Percentiles rank a stretch among this genome's conserved stretches.
Evolutionary conservation across 2,113 vertebrate species (phyloP).

Genomic region (western clawed frog (Xenopus tropicalis)): DNA sequence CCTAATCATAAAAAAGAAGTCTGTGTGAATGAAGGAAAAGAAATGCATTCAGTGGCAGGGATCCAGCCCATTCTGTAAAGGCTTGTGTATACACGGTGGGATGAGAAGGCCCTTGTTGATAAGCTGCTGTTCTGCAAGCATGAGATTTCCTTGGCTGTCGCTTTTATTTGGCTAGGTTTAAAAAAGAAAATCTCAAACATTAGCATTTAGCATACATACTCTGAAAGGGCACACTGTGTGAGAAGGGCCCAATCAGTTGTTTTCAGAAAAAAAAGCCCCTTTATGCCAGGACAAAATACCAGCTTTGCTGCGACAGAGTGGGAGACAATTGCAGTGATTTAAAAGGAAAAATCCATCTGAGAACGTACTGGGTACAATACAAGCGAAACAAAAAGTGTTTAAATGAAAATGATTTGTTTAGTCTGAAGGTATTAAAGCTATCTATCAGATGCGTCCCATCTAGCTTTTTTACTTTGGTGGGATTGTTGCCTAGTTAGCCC

Average conservation of each 20-base stretch:
- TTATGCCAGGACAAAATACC: constrained; percentile 22
- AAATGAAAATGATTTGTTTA: neutral
- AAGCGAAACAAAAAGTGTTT: constrained; percentile 4
- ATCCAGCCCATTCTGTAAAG: neutral
- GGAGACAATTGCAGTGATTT: constrained; percentile 9
- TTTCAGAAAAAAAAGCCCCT: constrained; percentile 26
- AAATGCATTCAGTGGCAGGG: too few species aligned
- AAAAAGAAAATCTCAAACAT: constrained; percentile 30
- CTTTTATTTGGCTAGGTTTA: constrained; percentile 15
- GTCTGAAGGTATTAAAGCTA: too few species aligned
- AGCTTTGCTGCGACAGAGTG: constrained; percentile 3
- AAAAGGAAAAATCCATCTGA: constrained; percentile 12
- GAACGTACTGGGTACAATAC: neutral
- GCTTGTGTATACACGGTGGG: neutral
- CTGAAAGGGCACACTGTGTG: constrained; percentile 28
- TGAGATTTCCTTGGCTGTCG: constrained; percentile 19
- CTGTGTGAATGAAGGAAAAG: too few species aligned
- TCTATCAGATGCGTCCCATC: too few species aligned
- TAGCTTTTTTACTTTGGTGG: too few species aligned
- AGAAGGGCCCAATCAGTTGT: neutral
- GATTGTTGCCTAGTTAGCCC: too few species aligned
- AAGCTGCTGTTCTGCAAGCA: constrained; percentile 10
- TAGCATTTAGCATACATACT: constrained; percentile 19
- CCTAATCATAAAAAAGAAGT: too few species aligned
- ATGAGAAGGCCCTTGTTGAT: constrained; percentile 9